phyloP scores from a whole-genome alignment of 2,797 vertebrate genomes.

The Taeniopygia guttata region DNA sequence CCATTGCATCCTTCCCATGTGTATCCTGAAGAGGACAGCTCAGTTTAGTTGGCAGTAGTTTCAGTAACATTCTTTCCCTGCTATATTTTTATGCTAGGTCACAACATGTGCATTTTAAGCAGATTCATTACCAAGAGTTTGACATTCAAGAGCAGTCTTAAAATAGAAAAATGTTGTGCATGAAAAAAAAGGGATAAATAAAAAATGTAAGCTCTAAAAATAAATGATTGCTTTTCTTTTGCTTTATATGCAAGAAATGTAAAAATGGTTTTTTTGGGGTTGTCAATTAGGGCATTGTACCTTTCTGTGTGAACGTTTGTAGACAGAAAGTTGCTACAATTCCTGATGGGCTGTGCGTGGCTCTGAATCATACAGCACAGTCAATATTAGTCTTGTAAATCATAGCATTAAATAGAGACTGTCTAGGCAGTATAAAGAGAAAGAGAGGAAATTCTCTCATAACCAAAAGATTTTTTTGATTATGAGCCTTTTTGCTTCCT shows the following conservation, averaged over 20 bases:
- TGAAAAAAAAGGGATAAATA: background rate
- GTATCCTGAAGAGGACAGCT: background rate
- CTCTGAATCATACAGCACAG: background rate
- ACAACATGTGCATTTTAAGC: background rate
- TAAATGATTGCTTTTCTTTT: background rate
- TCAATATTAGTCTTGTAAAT: background rate
- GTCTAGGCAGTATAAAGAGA: background rate
- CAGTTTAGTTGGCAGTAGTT: background rate
- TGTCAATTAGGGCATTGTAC: background rate
- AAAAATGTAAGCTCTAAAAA: background rate
- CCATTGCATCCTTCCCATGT: background rate
- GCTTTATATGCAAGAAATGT: background rate
- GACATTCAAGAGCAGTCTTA: background rate
- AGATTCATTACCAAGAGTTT: background rate
- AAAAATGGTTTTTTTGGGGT: background rate
- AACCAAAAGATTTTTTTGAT: background rate
- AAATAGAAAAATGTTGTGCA: background rate
- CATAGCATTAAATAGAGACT: background rate
- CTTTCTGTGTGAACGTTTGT: background rate
- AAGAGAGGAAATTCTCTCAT: background rate
- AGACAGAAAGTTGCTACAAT: background rate
- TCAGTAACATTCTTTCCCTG: background rate
- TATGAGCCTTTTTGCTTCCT: background rate
- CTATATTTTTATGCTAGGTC: background rate
- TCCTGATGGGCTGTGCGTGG: background rate